A percentile compares a stretch with the other conserved stretches of the same genome.
Evolutionary conservation across 2,888 invertebrate species (phyloP).

Genomic region (Drosophila nr. perissopoda): DNA sequence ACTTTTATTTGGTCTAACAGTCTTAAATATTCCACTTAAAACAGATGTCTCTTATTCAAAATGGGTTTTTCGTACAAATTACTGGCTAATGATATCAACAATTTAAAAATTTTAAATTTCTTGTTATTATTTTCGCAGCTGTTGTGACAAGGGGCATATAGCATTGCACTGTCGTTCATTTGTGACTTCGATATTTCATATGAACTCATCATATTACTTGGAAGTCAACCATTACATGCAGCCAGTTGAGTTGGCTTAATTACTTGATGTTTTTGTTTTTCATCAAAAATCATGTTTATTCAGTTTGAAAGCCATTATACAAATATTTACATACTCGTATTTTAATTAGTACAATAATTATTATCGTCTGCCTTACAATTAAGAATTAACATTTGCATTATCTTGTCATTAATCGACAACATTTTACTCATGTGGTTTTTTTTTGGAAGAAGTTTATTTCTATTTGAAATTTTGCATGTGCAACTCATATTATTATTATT

Average conservation of each 20-base stretch:
- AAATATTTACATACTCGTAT: conserved; percentile 23
- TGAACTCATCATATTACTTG: not conserved
- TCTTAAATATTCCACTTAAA: not conserved
- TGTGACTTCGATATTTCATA: not conserved
- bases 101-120: not conserved
- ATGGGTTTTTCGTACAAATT: not conserved
- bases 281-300: conserved; percentile 21
- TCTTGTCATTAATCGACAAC: conserved; percentile 6
- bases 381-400: conserved; percentile 12
- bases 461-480: not conserved
- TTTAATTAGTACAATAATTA: not conserved
- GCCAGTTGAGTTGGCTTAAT: conserved; percentile 6
- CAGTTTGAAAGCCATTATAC: conserved; percentile 17
- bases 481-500: not conserved
- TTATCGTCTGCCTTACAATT: conserved; percentile 21
- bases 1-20: not conserved
- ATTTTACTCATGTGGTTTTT: not conserved
- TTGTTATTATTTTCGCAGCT: not conserved
- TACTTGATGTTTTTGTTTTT: conserved; percentile 1
- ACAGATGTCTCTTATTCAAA: not conserved
- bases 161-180: not conserved
- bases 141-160: not conserved
- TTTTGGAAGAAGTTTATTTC: not conserved
- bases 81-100: not conserved
- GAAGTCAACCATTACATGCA: not conserved